Base-by-base conservation (phyloP, 2,888 invertebrate species). In the Cephus rjabovi region DNA sequence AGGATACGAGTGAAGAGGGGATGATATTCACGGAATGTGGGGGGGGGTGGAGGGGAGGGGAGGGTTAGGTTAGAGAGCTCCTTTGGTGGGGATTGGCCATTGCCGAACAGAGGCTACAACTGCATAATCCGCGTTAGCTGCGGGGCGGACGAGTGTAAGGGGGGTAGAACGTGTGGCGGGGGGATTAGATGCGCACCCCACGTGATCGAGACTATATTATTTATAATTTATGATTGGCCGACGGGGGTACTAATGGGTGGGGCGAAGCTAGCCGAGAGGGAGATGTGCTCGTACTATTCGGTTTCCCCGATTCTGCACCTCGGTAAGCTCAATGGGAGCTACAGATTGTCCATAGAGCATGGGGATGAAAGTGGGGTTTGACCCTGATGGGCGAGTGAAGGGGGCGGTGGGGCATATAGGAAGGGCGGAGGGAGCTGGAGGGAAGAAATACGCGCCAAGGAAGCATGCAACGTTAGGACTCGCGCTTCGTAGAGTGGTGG, bases 151-250 rank as follows among this genome's bases (percentile, higher is more conserved):
- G 23, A 56, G 56, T 56, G 56, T 9, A 23, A 23, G 71, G 23
- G 34, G 23, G 34, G 23, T 71, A 30, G 71, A 30, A 30, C 15
- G 71, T 33, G 34, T 1, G 31, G 71, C 71, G 30, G 34, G 30
- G 71, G 71, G 71, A 12, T 30, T 71, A 71, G 34, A 71, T 31
- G 71, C 71, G 30, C 30, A 34, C 23, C 56, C 56, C 56, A 56
- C 56, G 71, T 76, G 70, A 33, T 37, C 69, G 23, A 74, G 77
- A 75, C 78, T 79, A 83, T 75, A 75, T 76, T 83, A 83, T 83
- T 83, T 82, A 82, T 84, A 83, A 83, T 83, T 83, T 83, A 83
- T 80, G 75, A 82, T 81, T 81, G 76, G 74, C 81, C 75, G 34
- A 74, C 78, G 69, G 75, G 77, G 74, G 75, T 75, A 76, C 74